These are phyloP conservation scores for Apus apus DNA, from an alignment of 2,113 vertebrate species.

Conservation along the genomic window DNA sequence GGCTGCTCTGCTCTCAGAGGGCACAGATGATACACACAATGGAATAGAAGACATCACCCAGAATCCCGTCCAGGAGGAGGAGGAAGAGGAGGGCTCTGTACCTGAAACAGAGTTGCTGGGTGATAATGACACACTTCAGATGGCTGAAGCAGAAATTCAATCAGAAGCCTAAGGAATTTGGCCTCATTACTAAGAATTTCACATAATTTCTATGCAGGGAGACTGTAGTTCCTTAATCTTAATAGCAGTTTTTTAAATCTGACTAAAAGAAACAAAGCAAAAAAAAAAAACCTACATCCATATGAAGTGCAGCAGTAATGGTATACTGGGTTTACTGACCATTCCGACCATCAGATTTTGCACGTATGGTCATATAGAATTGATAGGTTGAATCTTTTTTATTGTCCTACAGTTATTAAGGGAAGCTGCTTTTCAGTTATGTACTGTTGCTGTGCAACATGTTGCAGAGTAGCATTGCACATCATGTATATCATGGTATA, in stretches of 20 bases:
- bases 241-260: not conserved
- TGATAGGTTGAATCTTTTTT: constrained; percentile 27
- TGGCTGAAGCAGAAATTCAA: constrained; percentile 80
- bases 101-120: constrained; percentile 92
- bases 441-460: constrained; percentile 73
- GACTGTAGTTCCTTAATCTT: not conserved
- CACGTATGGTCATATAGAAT: not conserved
- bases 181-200: not conserved
- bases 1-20: constrained; percentile 82
- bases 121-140: constrained; percentile 84
- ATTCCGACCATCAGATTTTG: not conserved
- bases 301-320: constrained; percentile 11
- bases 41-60: constrained; percentile 76
- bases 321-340: not conserved
- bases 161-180: constrained; percentile 79
- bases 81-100: constrained; percentile 81
- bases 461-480: constrained; percentile 70
- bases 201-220: not conserved
- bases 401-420: constrained; percentile 52
- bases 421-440: constrained; percentile 62
- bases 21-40: constrained; percentile 75
- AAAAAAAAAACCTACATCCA: not conserved
- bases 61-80: constrained; percentile 80
- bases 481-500: constrained; percentile 62
- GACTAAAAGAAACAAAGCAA: not conserved